Evolutionary conservation across 2,888 invertebrate species (phyloP), one percentile per base, ranked within the genome.

Genomic region (Acleris holmiana): DNA sequence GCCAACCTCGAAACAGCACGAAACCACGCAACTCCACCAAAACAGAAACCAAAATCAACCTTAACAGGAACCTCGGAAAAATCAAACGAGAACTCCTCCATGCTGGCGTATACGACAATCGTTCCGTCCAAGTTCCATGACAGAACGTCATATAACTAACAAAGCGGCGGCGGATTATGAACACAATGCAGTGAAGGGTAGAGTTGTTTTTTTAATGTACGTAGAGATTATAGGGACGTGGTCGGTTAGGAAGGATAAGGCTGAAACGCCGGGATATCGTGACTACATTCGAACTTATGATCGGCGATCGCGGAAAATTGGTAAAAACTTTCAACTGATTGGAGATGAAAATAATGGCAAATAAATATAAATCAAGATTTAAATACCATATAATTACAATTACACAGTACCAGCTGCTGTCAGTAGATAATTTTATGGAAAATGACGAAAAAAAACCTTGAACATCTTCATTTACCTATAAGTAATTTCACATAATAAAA

Each of bases 141-240:
- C 84, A 84, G 82, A 91, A 91, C 83, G 91, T 90, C 91, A 89
- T 91, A 91, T 86, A 85, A 82, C 82, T 81, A 78, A 74, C 74
- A 75, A 77, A 71, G 70, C 75, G 71, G 73, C 76, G 76, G 76
- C 76, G 84, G 80, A 86, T 84, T 85, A 80, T 88, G 82, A 79
- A 73, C 88, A 69, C 76, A 82, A 78, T 76, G 77, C 74, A 73
- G 69, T 73, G 72, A 69, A 71, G 48, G 73, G 71, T 77, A 87
- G 77, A 80, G 89, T 82, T 76, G 76, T 79, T 71, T 84, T 83
- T 84, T 70, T 77, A 75, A 75, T 78, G 80, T 67, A 66, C 69
- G 65, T 59, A 29, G 51, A 67, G 73, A 74, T 77, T 77, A 78
- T 74, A 74, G 76, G 78, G 76, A 75, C 76, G 76, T 81, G 80